A percentile compares a stretch with the other conserved stretches of the same genome.
phyloP scores from a whole-genome alignment of 2,888 invertebrate species.

The Lymantria monacha region DNA sequence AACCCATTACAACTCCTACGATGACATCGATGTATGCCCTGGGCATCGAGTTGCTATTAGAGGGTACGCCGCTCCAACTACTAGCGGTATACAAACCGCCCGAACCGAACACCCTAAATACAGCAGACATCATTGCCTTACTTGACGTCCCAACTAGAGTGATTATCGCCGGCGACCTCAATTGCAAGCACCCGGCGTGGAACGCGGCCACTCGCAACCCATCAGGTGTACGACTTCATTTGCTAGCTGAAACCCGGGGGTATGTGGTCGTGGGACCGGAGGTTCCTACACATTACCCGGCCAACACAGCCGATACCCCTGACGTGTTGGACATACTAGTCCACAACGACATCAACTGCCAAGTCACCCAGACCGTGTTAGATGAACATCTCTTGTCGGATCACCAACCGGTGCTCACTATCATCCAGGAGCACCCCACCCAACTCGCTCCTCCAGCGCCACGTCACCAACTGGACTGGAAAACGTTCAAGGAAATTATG shows the following conservation, averaged over 20 bases:
- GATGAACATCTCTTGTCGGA: neutral
- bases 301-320: neutral
- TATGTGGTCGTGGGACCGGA: neutral
- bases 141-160: neutral
- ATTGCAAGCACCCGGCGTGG: neutral
- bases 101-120: too few relatives aligned
- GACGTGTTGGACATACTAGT: neutral
- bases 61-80: neutral
- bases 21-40: neutral
- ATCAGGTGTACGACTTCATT: neutral
- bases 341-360: neutral
- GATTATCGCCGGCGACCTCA: neutral
- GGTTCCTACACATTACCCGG: constrained; percentile 1
- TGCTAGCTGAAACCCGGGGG: neutral
- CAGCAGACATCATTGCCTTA: neutral
- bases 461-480: neutral
- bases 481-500: neutral
- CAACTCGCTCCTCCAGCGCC: neutral
- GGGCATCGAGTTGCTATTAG: neutral
- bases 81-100: neutral
- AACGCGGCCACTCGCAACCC: neutral
- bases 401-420: neutral
- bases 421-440: neutral
- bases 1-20: neutral
- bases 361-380: neutral